Percentiles rank a stretch among this genome's conserved stretches.
Conservation (phyloP, 2,888 invertebrate species). For the Lithosia quadra region DNA sequence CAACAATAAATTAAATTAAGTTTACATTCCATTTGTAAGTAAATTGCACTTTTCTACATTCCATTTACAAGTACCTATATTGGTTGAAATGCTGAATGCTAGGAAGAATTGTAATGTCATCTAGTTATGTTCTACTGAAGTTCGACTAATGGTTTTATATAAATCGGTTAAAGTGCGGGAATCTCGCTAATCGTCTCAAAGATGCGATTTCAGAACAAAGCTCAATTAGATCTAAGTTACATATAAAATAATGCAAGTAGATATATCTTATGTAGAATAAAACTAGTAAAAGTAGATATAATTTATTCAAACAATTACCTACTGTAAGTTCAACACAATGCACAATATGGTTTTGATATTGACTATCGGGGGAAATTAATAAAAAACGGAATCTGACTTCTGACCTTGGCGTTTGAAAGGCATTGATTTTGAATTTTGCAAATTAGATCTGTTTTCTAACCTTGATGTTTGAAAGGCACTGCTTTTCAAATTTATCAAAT, state of each 20-base stretch:
- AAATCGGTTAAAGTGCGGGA: conserved; percentile 44
- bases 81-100: neutral
- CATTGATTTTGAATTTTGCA: conserved; percentile 10
- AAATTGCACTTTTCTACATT: neutral
- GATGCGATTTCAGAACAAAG: conserved; percentile 53
- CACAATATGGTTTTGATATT: neutral
- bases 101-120: conserved; percentile 18
- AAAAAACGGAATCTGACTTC: neutral
- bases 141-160: conserved; percentile 16
- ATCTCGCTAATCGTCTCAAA: conserved; percentile 38
- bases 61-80: neutral
- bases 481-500: neutral
- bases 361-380: neutral
- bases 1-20: conserved; percentile 10
- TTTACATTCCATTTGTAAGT: conserved; percentile 10
- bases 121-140: conserved; percentile 16
- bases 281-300: conserved; percentile 62
- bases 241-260: conserved; percentile 24
- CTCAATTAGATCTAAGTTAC: conserved; percentile 64
- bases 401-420: neutral
- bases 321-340: conserved; percentile 14
- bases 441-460: conserved; percentile 13
- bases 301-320: conserved; percentile 56
- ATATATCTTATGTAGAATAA: conserved; percentile 23
- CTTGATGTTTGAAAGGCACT: neutral